These are phyloP conservation scores for Eupithecia tripunctaria DNA, from an alignment of 2,888 invertebrate genomes.

Conservation along the genomic window DNA sequence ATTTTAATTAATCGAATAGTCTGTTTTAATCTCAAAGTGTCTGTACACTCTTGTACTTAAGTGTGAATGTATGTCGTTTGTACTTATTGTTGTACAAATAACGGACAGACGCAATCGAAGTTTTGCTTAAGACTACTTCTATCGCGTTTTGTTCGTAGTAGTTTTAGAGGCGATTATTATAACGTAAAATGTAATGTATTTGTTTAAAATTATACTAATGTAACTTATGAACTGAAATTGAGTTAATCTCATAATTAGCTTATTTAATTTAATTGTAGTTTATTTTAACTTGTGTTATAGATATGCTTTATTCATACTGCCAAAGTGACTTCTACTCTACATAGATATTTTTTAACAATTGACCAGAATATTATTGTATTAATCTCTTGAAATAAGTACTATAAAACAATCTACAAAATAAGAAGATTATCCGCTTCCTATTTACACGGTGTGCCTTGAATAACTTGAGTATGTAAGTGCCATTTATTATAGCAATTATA, in stretches of 20 bases:
- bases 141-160: conserved; percentile 37
- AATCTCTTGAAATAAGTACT: neutral
- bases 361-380: conserved; percentile 2
- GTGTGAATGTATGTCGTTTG: conserved; percentile 50
- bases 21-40: conserved; percentile 66
- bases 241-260: conserved; percentile 36
- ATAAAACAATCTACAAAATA: neutral
- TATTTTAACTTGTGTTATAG: conserved; percentile 12
- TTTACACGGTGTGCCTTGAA: conserved; percentile 39
- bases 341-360: neutral
- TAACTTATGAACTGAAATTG: conserved; percentile 41
- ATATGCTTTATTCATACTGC: conserved; percentile 31
- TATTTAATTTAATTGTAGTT: conserved; percentile 17
- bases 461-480: conserved; percentile 40
- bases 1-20: conserved; percentile 45
- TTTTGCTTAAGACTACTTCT: neutral
- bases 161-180: conserved; percentile 27
- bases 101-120: conserved; percentile 25
- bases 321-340: conserved; percentile 29
- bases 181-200: conserved; percentile 26
- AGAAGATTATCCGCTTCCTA: conserved; percentile 22
- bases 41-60: conserved; percentile 47
- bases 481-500: conserved; percentile 29
- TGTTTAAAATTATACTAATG: conserved; percentile 38
- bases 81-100: conserved; percentile 53